A percentile compares a stretch with the other conserved stretches of the same genome.
Evolutionary conservation across 2,888 invertebrate species (phyloP).

Genomic region (Drosophila pegasa): DNA sequence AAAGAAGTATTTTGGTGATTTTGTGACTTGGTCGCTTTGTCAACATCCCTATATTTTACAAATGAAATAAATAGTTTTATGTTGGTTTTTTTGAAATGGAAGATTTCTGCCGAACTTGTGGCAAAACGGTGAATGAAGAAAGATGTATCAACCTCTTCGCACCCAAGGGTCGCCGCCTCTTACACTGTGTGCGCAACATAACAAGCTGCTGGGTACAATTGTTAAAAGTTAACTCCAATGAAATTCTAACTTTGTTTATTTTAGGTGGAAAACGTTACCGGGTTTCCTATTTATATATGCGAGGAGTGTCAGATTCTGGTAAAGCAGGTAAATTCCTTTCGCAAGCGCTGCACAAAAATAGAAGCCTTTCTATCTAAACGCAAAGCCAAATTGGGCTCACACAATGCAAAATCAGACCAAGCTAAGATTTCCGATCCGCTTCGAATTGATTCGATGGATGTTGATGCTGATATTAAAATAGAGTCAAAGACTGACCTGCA

Average conservation of each 20-base stretch:
- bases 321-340: conserved; percentile 51
- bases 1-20: not conserved
- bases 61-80: conserved; percentile 9
- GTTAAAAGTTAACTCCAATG: not conserved
- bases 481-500: not conserved
- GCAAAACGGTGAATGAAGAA: conserved; percentile 45
- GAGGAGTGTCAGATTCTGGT: conserved; percentile 52
- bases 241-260: not conserved
- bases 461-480: conserved; percentile 20
- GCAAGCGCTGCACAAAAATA: conserved; percentile 61
- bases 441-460: conserved; percentile 29
- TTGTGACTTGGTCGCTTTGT: conserved; percentile 11
- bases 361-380: conserved; percentile 51
- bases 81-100: conserved; percentile 46
- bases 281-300: conserved; percentile 53
- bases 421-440: conserved; percentile 46
- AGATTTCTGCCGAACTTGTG: conserved; percentile 67
- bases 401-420: not conserved
- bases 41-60: conserved; percentile 4
- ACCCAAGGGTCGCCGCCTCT: conserved; percentile 31
- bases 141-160: conserved; percentile 46
- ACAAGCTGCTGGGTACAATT: conserved; percentile 65
- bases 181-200: conserved; percentile 48
- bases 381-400: conserved; percentile 24
- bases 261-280: conserved; percentile 54